Evolutionary conservation across 2,888 invertebrate genomes (phyloP).

Genomic region (Dryobota labecula): DNA sequence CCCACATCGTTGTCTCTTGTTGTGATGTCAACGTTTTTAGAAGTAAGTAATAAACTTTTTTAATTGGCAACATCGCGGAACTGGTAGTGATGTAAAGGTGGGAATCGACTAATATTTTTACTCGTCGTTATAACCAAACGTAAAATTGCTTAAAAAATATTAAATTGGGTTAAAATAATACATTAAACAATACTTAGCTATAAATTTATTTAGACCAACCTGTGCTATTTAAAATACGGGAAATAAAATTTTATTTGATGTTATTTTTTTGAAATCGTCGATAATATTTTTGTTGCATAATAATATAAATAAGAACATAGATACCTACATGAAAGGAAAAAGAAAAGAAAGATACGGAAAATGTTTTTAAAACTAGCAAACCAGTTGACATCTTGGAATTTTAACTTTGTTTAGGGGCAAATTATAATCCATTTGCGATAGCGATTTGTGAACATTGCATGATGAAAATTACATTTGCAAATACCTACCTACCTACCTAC

Average conservation of each 20-base stretch:
- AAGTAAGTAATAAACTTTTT: not conserved
- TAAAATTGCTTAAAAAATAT: not conserved
- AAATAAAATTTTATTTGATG: not conserved
- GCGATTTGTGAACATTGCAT: not conserved
- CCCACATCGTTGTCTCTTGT: too few species aligned
- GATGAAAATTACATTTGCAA: not conserved
- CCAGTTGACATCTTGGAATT: not conserved
- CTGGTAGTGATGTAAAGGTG: not conserved
- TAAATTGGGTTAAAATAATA: not conserved
- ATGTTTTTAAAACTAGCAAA: not conserved
- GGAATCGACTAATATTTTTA: conserved; percentile 11
- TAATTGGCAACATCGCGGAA: conserved; percentile 17
- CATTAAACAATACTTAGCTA: not conserved
- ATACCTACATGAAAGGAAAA: not conserved
- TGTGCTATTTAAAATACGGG: not conserved
- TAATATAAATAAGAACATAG: not conserved
- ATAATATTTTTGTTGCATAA: not conserved
- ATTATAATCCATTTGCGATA: not conserved
- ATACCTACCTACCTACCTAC: not conserved
- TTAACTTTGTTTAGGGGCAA: not conserved
- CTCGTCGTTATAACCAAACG: not conserved
- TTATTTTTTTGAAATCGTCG: not conserved
- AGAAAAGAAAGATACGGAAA: not conserved
- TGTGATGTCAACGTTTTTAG: too few species aligned
- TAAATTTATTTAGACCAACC: too few species aligned